Conservation (phyloP, 2,113 vertebrate genomes). For the Crocuta crocuta region DNA sequence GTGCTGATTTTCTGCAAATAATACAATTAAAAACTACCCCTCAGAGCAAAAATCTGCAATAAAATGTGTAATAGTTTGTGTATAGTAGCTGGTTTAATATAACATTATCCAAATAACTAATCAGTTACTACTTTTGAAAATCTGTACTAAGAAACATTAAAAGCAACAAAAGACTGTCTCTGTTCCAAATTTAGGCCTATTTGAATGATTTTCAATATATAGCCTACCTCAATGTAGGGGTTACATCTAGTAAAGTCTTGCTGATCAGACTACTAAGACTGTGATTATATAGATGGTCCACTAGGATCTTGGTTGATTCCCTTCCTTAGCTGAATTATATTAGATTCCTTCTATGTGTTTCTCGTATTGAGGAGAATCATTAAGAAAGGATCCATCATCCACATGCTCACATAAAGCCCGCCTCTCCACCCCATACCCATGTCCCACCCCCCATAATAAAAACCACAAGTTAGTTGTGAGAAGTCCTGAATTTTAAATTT, state of each 20-base stretch:
- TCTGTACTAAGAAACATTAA: conserved; percentile 65
- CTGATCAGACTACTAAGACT: neutral
- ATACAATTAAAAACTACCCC: neutral
- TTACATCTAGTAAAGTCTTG: neutral
- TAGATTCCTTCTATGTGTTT: neutral
- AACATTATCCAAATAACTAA: conserved; percentile 22
- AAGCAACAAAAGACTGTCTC: neutral
- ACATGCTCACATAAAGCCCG: neutral
- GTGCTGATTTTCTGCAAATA: conserved; percentile 17
- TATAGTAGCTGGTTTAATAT: conserved; percentile 24
- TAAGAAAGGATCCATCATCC: neutral
- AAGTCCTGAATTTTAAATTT: neutral
- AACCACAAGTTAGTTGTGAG: neutral
- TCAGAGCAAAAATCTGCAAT: neutral
- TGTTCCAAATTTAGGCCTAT: conserved; percentile 46
- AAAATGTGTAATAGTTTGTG: neutral
- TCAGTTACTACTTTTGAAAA: conserved; percentile 26
- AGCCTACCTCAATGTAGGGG: neutral
- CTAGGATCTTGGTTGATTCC: no score
- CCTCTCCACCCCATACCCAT: neutral
- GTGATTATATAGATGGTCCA: neutral
- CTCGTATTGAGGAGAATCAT: neutral
- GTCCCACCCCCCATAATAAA: neutral
- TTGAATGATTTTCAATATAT: neutral
- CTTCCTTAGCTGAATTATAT: neutral